Base-by-base conservation (phyloP, 2,888 invertebrate species). In the Synergus gifuensis region DNA sequence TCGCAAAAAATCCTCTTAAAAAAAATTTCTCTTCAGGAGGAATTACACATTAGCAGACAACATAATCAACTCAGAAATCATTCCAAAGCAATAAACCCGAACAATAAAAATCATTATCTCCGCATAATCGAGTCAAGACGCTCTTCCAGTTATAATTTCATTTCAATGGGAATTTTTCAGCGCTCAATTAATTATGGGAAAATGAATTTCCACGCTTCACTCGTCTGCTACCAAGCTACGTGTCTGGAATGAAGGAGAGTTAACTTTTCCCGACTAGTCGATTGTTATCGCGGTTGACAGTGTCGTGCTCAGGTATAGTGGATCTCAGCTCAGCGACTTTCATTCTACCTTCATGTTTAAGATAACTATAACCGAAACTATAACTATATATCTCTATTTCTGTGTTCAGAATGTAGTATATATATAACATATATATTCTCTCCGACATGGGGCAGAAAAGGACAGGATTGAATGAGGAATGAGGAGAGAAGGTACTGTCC, bases 201-300 rank as follows among this genome's bases (percentile, higher is more conserved):
- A 69, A 49, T 69, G 49, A 69, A 49, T 69, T 69, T 69, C 69
- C 49, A 69, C 49, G 69, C 49, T 46, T 46, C 22, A 22, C 11
- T 60, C n/a, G 16, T n/a, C 16, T 49, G 49, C 49, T 49, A 49
- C 49, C 49, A 49, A 4, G 67, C 42, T 44, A 67, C 67, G 67
- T 67, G 67, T 67, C 44, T 46, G 22, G 67, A 67, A 67, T 67
- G 46, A 67, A n/a, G 46, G 67, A 67, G 67, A 42, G 7, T 18
- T 69, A 49, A 49, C 49, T 49, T 69, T 67, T 67, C 49, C 46
- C 46, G 28, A 28, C 49, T 44, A 49, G 69, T 69, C 49, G 69
- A 69, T 69, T 69, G 49, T 69, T 69, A 69, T 69, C 69, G 69
- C 67, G 49, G 46, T 69, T 69, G 69, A 69, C 69, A 69, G 69